phyloP scores from a whole-genome alignment of 2,888 invertebrate species.

The Listrodromus nycthemerus region DNA sequence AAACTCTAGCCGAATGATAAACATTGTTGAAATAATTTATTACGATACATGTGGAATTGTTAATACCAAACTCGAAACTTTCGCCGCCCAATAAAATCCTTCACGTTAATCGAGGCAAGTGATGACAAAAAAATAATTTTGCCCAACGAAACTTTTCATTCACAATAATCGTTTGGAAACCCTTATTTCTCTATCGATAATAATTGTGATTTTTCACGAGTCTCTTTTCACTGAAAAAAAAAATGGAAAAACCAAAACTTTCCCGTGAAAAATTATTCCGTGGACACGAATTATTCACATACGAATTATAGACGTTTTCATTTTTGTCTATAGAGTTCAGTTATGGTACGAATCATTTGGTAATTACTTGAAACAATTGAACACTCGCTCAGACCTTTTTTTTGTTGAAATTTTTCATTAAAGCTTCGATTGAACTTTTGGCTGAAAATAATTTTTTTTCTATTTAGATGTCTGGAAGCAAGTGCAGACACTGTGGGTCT shows the following conservation, averaged over 20 bases:
- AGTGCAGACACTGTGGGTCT: conserved; percentile 94
- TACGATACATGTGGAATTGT: not conserved
- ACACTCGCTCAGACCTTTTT: too few relatives aligned
- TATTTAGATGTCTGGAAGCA: conserved; percentile 87
- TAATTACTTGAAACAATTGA: too few relatives aligned
- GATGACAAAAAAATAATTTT: not conserved
- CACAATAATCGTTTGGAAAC: not conserved
- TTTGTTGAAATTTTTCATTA: not conserved
- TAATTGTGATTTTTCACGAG: not conserved
- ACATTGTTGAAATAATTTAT: not conserved
- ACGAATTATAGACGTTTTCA: too few relatives aligned
- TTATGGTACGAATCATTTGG: too few relatives aligned
- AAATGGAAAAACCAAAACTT: too few relatives aligned
- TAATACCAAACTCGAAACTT: not conserved
- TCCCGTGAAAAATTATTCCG: too few relatives aligned
- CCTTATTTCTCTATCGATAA: not conserved
- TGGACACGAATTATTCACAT: too few relatives aligned
- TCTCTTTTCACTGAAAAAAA: not conserved
- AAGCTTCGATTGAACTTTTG: not conserved
- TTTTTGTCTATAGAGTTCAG: too few relatives aligned
- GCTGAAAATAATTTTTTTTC: not conserved
- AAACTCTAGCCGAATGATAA: not conserved
- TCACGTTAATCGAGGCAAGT: not conserved
- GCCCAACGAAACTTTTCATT: not conserved
- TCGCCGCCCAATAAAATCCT: not conserved